Percentiles rank a stretch among this genome's conserved stretches.
phyloP scores from a whole-genome alignment of 2,113 vertebrate species.

The Passer domesticus region DNA sequence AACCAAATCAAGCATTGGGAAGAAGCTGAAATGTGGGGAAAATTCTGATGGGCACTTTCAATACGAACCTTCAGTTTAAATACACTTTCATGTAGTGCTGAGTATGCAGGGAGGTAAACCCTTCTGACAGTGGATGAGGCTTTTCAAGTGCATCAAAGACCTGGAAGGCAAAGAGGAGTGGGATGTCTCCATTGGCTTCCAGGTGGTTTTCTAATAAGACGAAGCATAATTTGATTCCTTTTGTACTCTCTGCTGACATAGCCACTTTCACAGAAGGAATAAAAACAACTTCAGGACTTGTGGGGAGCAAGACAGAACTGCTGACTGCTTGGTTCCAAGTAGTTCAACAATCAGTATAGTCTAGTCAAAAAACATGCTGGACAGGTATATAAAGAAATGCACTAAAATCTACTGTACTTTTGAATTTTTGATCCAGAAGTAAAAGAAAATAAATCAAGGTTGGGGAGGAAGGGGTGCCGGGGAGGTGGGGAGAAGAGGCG shows the following conservation, averaged over 20 bases:
- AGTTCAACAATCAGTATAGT: neutral
- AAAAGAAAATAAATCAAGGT: neutral
- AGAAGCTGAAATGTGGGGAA: neutral
- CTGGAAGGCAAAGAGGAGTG: slow-evolving; percentile 37
- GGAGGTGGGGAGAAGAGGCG: neutral
- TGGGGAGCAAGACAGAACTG: slow-evolving; percentile 10
- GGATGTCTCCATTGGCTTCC: slow-evolving; percentile 29
- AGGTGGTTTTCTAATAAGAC: slow-evolving; percentile 45
- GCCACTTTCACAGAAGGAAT: slow-evolving; percentile 29
- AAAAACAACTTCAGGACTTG: slow-evolving; percentile 47
- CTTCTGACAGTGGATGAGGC: slow-evolving; percentile 9
- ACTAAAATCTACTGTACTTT: neutral
- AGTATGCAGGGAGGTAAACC: neutral
- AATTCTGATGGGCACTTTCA: neutral
- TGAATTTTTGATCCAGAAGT: neutral
- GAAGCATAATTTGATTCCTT: slow-evolving; percentile 54
- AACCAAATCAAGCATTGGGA: neutral
- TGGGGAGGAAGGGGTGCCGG: rapidly evolving
- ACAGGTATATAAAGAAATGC: neutral
- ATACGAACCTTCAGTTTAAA: neutral
- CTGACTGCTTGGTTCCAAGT: slow-evolving; percentile 32
- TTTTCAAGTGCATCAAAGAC: slow-evolving; percentile 59
- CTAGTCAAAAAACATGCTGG: neutral
- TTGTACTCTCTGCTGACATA: slow-evolving; percentile 55
- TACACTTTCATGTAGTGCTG: neutral